Evolutionary conservation across 2,888 invertebrate genomes (phyloP), one percentile per base, ranked within the genome.

Genomic region (Alloplasta piceator): DNA sequence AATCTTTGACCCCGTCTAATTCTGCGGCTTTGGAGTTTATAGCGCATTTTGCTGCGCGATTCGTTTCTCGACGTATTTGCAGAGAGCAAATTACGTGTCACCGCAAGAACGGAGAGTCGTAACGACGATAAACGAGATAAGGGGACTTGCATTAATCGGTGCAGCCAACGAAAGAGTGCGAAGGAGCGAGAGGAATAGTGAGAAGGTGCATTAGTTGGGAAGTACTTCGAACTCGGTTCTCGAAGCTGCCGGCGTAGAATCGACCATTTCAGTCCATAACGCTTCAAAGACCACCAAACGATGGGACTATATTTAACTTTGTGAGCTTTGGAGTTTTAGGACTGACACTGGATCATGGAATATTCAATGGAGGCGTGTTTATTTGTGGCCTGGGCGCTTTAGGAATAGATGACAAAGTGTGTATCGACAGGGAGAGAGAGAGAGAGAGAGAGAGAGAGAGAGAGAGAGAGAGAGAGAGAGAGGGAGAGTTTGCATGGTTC

Each of bases 121-220:
- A 60, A 71, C 80, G 75, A 75, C 70, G 80, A 80, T 80, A 80
- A 80, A 75, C 75, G 75, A 70, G 80, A 80, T 75, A 80, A 80
- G 80, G 64, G 7, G 41, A 36, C 41, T 26, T 46, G 16, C 43
- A 61, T 43, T 58, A 61, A 50, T 48, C 38, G 58, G n/a, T 38
- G 43, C 14, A 41, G 64, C 10, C 46, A 41, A 46, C 14, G 56
- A 26, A 46, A 16, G 10, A 36, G 50, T 26, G 48, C 26, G 58
- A 43, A 7, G 26, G 61, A 16, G 55, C 43, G 52, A 48, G 50
- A 26, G 39, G 56, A 36, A 43, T 9, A 56, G 41, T 14, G 52
- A 52, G 43, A 68, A 26, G 55, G 41, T 41, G 56, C 58, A 48
- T 10, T 74, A 79, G 66, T 72, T 43, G 38, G 56, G 36, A 76